Conservation (phyloP, 2,888 invertebrate species). For the Podabrus alpinus region DNA sequence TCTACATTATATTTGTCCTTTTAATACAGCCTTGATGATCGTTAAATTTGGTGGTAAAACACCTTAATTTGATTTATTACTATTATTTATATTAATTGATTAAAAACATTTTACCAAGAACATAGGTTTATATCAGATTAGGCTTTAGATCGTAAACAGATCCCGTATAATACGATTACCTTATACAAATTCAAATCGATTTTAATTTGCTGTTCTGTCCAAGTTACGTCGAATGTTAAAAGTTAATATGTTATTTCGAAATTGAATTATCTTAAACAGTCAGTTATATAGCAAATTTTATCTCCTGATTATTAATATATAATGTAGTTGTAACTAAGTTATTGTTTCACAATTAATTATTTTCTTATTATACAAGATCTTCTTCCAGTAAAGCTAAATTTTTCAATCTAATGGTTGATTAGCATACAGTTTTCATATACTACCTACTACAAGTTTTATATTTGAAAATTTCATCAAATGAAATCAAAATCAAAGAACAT, state of each 20-base stretch:
- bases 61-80: not conserved
- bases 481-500: not conserved
- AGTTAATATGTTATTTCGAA: not conserved
- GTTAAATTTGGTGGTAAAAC: not conserved
- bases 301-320: not conserved
- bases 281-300: not conserved
- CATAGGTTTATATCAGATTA: conserved; percentile 20
- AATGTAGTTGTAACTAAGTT: not conserved
- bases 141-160: conserved; percentile 26
- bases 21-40: not conserved
- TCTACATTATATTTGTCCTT: not conserved
- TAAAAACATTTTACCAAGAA: not conserved
- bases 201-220: conserved; percentile 5
- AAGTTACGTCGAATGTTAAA: not conserved
- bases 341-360: not conserved
- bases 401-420: not conserved
- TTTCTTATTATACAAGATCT: no score
- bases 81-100: not conserved
- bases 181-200: conserved; percentile 20
- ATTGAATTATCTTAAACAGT: not conserved
- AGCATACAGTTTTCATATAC: not conserved
- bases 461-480: not conserved
- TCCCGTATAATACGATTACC: conserved; percentile 24
- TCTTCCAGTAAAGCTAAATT: no score
- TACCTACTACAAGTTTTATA: not conserved